Conservation (phyloP, 2,888 invertebrate genomes). For the Eupithecia subumbrata region DNA sequence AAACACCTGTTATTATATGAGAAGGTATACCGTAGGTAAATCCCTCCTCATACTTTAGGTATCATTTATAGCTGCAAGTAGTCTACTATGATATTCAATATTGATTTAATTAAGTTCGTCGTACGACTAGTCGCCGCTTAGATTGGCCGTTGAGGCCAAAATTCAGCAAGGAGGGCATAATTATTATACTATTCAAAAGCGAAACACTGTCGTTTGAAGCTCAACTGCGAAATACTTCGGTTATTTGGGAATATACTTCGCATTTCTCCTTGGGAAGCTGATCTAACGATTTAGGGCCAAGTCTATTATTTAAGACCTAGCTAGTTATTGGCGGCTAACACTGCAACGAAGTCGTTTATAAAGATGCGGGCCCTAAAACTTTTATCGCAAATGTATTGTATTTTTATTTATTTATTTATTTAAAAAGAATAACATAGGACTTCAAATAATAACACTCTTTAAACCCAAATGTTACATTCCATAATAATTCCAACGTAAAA, state of each 20-base stretch:
- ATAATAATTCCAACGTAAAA: no score
- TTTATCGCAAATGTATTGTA: no score
- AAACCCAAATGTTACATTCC: no score
- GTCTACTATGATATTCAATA: neutral
- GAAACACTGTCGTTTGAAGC: neutral
- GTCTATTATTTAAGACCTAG: neutral
- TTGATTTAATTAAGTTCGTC: neutral
- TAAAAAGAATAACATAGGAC: no score
- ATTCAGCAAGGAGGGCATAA: neutral
- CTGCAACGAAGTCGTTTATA: neutral
- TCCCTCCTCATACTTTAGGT: no score
- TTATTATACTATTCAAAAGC: neutral
- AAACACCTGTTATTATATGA: no score
- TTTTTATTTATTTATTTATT: no score
- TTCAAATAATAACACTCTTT: no score
- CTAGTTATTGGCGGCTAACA: neutral
- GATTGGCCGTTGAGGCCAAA: neutral
- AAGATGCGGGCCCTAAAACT: neutral
- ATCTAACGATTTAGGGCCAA: neutral
- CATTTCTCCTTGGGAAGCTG: neutral
- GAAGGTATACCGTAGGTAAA: no score
- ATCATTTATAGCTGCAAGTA: no score
- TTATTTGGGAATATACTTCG: neutral
- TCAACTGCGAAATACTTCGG: neutral
- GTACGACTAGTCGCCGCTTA: neutral